Percentiles rank a stretch among this genome's conserved stretches.
These are phyloP conservation scores for Riptortus pedestris DNA, from an alignment of 1,140 invertebrate genomes.

Conservation along the genomic window DNA sequence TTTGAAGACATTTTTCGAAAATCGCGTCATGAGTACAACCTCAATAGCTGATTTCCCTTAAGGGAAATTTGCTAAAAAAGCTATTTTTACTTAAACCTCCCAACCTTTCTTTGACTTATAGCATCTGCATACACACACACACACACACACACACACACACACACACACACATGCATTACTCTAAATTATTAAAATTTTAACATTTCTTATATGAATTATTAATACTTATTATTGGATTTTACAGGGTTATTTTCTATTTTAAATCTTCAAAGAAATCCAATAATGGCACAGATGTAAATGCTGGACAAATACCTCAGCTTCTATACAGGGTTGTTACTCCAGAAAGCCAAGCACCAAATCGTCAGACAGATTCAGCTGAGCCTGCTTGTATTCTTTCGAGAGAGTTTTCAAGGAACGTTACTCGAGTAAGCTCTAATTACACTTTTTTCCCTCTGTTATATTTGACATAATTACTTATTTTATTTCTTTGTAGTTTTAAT, in stretches of 20 bases:
- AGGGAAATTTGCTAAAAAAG: no score
- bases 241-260: slow-evolving; percentile 84
- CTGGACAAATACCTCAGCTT: slow-evolving; percentile 91
- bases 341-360: slow-evolving; percentile 50
- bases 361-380: slow-evolving; percentile 50
- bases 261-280: slow-evolving; percentile 95
- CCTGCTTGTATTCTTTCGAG: slow-evolving; percentile 62
- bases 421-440: slow-evolving; percentile 44
- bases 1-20: no score
- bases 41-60: no score
- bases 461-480: not conserved
- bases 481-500: not conserved
- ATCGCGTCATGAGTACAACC: no score
- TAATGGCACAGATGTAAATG: slow-evolving; percentile 97
- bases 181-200: no score
- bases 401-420: slow-evolving; percentile 67
- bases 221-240: slow-evolving; percentile 25
- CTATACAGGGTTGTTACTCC: slow-evolving; percentile 70
- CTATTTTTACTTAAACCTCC: no score
- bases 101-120: no score
- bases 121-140: no score
- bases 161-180: no score
- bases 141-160: no score
- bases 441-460: no score
- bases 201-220: not conserved